Conservation (phyloP, 1,140 invertebrate species). For the Drosophila malerkotliana region DNA sequence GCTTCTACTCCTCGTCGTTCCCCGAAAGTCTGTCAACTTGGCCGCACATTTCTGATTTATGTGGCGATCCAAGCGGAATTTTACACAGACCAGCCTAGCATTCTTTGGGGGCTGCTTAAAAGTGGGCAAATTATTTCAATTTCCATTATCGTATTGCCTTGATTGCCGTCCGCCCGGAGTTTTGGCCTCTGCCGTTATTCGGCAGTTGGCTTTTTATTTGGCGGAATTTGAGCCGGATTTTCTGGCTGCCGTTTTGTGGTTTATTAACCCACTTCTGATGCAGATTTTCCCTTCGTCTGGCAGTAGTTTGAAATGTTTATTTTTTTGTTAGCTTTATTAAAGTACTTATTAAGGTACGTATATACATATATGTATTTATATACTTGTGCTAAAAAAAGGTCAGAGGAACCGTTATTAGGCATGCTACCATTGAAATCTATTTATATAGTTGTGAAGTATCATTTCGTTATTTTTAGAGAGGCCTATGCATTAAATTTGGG, state of each 20-base stretch:
- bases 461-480: background rate
- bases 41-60: constrained; percentile 76
- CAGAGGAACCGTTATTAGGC: background rate
- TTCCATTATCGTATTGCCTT: constrained; percentile 78
- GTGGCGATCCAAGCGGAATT: constrained; percentile 49
- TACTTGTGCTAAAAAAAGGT: background rate
- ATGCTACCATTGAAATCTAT: background rate
- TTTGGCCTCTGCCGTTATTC: constrained; percentile 11
- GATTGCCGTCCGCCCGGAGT: constrained; percentile 48
- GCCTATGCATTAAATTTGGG: background rate
- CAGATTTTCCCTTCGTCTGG: constrained; percentile 22
- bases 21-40: constrained; percentile 57
- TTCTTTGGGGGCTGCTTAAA: constrained; percentile 53
- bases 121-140: constrained; percentile 81
- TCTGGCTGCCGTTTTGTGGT: constrained; percentile 51
- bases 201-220: constrained; percentile 42
- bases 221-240: constrained; percentile 52
- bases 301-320: constrained; percentile 21
- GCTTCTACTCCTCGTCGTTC: constrained; percentile 11
- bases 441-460: background rate
- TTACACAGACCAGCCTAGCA: constrained; percentile 45
- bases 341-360: background rate
- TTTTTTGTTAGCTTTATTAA: background rate
- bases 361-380: background rate
- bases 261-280: constrained; percentile 69